These are phyloP conservation scores for Geococcyx californianus DNA, from an alignment of 2,113 vertebrate genomes.

Conservation along the genomic window DNA sequence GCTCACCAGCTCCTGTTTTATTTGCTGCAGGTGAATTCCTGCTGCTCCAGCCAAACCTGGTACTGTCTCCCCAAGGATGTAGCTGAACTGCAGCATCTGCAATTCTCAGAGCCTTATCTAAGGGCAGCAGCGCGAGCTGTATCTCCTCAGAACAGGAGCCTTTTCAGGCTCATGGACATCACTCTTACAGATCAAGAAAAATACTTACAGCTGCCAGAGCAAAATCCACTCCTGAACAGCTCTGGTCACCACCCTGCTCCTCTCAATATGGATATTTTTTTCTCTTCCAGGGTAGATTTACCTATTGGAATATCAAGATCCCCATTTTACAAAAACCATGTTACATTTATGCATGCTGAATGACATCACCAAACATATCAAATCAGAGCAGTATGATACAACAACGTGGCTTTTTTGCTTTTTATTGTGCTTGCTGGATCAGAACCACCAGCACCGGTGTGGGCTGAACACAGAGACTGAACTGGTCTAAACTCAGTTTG, in stretches of 20 bases:
- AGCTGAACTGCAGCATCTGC: accelerated
- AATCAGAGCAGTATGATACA: background rate
- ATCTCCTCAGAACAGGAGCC: background rate
- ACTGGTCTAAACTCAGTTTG: background rate
- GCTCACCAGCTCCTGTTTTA: accelerated
- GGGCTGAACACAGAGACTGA: accelerated
- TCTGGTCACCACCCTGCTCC: accelerated
- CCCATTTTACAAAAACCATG: background rate
- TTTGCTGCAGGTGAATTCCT: background rate
- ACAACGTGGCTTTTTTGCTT: background rate
- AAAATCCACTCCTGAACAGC: accelerated
- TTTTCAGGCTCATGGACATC: accelerated
- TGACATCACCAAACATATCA: background rate
- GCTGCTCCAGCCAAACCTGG: background rate
- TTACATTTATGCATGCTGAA: accelerated
- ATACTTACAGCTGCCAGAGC: accelerated
- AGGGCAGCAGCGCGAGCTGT: accelerated
- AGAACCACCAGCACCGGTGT: background rate
- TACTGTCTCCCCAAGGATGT: accelerated
- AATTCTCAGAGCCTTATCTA: background rate
- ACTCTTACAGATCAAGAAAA: accelerated
- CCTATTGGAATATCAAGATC: background rate
- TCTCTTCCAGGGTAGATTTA: background rate
- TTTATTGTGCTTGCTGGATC: background rate
- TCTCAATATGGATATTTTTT: accelerated